Percentiles rank a stretch among this genome's conserved stretches.
These are phyloP conservation scores for Margaritifera margaritifera DNA, from an alignment of 2,888 invertebrate species.

Conservation along the genomic window DNA sequence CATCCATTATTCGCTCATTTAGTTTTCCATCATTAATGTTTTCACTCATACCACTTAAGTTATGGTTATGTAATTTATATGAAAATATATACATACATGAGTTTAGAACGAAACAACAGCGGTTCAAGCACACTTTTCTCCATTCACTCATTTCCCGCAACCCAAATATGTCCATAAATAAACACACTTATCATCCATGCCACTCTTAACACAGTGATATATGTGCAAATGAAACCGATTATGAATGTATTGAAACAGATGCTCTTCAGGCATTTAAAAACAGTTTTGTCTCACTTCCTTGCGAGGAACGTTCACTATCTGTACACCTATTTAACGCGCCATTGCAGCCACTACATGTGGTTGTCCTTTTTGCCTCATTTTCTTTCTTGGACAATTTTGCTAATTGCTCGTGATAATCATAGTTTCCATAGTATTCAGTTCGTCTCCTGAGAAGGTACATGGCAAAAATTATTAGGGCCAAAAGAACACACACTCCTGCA, in stretches of 20 bases:
- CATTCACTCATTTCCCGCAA: too few relatives aligned
- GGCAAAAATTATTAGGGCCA: constrained; percentile 70
- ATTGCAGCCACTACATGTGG: constrained; percentile 34
- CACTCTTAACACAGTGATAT: too few relatives aligned
- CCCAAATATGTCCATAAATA: too few relatives aligned
- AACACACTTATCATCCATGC: too few relatives aligned
- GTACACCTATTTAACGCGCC: constrained; percentile 61
- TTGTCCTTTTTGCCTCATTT: constrained; percentile 30
- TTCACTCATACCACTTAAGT: too few relatives aligned
- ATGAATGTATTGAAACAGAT: not conserved
- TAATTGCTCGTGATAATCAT: constrained; percentile 55
- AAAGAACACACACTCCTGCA: constrained; percentile 68
- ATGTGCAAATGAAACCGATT: too few relatives aligned
- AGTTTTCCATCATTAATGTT: too few relatives aligned
- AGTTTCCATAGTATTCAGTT: constrained; percentile 49
- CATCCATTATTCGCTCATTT: too few relatives aligned
- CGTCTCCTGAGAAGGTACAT: constrained; percentile 68
- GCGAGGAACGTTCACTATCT: constrained; percentile 66
- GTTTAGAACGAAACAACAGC: too few relatives aligned
- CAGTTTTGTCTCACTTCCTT: constrained; percentile 65
- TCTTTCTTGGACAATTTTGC: constrained; percentile 42
- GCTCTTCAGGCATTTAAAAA: constrained; percentile 54
- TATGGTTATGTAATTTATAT: too few relatives aligned
- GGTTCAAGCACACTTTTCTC: too few relatives aligned
- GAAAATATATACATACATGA: too few relatives aligned